Evolutionary conservation across 2,113 vertebrate species (phyloP), one percentile per base, ranked within the genome.

Genomic region (Nothoprocta pentlandii): DNA sequence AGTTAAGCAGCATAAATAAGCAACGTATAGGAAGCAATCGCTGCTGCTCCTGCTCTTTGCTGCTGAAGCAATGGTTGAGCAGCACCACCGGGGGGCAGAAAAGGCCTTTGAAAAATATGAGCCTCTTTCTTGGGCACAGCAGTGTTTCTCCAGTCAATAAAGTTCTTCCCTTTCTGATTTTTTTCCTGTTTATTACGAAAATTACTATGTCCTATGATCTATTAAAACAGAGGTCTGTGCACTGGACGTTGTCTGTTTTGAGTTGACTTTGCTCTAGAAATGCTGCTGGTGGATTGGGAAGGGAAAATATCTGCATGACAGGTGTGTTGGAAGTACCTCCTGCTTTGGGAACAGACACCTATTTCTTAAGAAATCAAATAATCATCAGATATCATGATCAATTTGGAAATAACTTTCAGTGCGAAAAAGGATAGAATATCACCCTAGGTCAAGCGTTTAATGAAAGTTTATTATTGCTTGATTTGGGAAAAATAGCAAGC

Each of bases 31-130:
- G 14, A 26, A 28, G 39, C 46, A 47, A 16, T 63, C 77, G 58
- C 61, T 56, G 6, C 58, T 71, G 54, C 41, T 17, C 3, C 23
- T 6, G 62, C 3, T 1, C 46, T 67, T 46, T 20, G 61, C 36
- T 61, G 81, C 85, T 13, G 74, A 8, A 14, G 88, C 42, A 6
- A 64, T 12, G 70, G 49, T 76, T 96, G 3, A 16, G 85, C 80
- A 87, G 75, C 89, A 79, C 97, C 98, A 97, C 96, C 58, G 97
- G 98, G 93, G 95, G 97, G 98, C 98, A 98, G 97, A 85, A 95
- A 91, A 94, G 97, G 81, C 85, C 95, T 95, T 96, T 92, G 89
- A 47, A 96, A 92, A 75, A 13, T 39, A n/a, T 28, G 47, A 19
- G 49, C n/a, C 2, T 25, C 53, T 6, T 36, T 41, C 69, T 0